Percentiles rank a stretch among this genome's conserved stretches.
These are phyloP conservation scores for Stenodema calcarata DNA, from an alignment of 2,888 invertebrate genomes.

Conservation along the genomic window DNA sequence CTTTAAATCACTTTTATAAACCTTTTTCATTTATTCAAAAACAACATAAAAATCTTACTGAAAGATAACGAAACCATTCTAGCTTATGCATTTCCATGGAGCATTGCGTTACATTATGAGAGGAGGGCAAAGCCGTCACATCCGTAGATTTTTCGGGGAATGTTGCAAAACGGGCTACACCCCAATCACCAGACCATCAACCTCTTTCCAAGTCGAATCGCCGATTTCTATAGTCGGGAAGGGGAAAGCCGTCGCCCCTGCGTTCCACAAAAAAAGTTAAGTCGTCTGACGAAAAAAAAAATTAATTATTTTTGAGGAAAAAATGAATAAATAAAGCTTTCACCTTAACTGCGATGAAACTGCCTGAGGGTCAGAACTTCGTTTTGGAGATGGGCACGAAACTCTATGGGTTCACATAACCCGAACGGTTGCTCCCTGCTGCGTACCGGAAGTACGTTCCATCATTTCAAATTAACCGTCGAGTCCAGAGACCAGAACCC, in stretches of 20 bases:
- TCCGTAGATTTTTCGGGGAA: not conserved
- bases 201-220: not conserved
- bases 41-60: no score
- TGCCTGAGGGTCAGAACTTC: not conserved
- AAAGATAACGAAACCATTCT: no score
- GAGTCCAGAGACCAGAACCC: no score
- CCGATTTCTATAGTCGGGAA: not conserved
- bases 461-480: not conserved
- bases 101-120: not conserved
- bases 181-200: not conserved
- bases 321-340: no score
- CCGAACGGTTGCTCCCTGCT: not conserved
- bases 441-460: not conserved
- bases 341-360: not conserved
- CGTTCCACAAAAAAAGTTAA: no score
- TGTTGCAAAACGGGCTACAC: not conserved
- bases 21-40: no score
- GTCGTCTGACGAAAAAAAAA: not conserved
- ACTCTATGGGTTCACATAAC: not conserved
- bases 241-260: no score
- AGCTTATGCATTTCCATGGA: no score
- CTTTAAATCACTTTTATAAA: no score
- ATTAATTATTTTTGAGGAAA: no score
- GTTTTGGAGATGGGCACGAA: not conserved
- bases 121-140: not conserved